Percentiles rank a stretch among this genome's conserved stretches.
phyloP scores from a whole-genome alignment of 2,797 vertebrate genomes.

The Poeciliopsis gracilis region DNA sequence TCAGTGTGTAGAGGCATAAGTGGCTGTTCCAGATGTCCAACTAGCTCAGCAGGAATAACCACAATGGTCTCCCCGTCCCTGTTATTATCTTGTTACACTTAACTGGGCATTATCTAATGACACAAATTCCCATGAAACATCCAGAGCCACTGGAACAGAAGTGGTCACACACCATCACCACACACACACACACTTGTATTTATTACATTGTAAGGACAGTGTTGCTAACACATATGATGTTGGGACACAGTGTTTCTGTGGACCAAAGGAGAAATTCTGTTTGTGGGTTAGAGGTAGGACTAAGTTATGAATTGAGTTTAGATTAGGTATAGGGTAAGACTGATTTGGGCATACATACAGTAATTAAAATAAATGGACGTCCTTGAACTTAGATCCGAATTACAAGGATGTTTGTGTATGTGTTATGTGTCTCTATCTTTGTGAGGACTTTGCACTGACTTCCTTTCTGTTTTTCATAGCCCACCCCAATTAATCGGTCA shows the following conservation, averaged over 20 bases:
- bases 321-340: not conserved
- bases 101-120: conserved; percentile 44
- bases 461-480: not conserved
- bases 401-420: too few species aligned
- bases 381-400: too few species aligned
- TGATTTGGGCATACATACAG: too few species aligned
- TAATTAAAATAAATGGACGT: not conserved
- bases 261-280: not conserved
- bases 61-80: conserved; percentile 35
- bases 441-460: not conserved
- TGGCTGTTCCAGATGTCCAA: conserved; percentile 36
- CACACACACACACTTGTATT: not conserved
- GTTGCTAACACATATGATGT: not conserved
- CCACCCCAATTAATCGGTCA: too few species aligned
- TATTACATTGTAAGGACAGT: not conserved
- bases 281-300: not conserved
- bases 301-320: not conserved
- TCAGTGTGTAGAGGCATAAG: conserved; percentile 25
- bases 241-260: not conserved
- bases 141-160: conserved; percentile 8
- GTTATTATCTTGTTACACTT: conserved; percentile 60
- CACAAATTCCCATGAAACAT: conserved; percentile 42
- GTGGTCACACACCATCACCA: conserved; percentile 11
- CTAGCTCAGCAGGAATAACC: conserved; percentile 58
- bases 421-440: too few species aligned